These are phyloP conservation scores for Tricholaema leucomelas DNA, from an alignment of 2,113 vertebrate species.

Conservation along the genomic window DNA sequence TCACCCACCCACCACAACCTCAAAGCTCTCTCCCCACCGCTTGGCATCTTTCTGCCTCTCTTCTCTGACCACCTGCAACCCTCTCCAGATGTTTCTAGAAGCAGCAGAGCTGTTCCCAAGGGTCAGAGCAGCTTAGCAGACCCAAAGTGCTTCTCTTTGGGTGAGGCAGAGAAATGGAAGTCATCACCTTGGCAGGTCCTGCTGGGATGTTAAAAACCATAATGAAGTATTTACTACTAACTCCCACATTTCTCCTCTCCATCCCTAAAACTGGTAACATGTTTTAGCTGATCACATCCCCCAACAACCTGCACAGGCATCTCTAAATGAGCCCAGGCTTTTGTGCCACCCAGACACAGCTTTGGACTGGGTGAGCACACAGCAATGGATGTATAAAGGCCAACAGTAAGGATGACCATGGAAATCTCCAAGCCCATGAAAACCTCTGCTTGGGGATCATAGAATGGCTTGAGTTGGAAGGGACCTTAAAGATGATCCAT, in stretches of 20 bases:
- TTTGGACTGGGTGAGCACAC: background rate
- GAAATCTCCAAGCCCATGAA: background rate
- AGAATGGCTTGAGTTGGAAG: too few relatives aligned
- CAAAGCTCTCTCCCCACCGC: background rate
- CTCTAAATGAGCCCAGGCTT: background rate
- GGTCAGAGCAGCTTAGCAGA: background rate
- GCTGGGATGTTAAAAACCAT: background rate
- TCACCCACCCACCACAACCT: background rate
- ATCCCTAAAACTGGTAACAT: background rate
- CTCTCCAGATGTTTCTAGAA: background rate
- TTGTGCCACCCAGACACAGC: background rate
- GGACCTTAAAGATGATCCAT: too few relatives aligned
- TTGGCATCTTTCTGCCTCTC: background rate
- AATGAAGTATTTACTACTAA: background rate
- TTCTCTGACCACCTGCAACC: background rate
- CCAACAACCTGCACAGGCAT: background rate
- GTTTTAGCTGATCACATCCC: background rate
- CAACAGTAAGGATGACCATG: background rate
- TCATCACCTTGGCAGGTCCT: background rate
- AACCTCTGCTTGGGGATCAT: too few relatives aligned
- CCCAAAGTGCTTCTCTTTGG: background rate
- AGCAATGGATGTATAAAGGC: background rate
- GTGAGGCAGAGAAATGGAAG: background rate
- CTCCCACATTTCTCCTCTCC: background rate
- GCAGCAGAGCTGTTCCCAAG: background rate